Evolutionary conservation across 1,140 invertebrate species (phyloP), one percentile per base, ranked within the genome.

Genomic region (Drosophila funebris): DNA sequence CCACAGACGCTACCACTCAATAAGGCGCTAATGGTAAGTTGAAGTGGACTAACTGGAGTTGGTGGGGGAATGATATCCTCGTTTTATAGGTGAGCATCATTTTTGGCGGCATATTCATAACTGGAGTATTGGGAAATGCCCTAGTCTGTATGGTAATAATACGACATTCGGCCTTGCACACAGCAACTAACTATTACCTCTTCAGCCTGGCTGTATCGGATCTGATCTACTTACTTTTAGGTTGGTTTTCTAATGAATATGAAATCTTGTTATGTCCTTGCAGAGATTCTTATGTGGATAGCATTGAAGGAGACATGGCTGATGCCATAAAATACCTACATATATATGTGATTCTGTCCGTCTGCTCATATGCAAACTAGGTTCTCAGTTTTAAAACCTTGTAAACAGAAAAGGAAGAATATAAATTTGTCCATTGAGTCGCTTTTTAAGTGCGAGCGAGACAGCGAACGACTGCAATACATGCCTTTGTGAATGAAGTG

Each of bases 161-260:
- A 2, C 94, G 94, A 54, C 97, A 98, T 88, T 93, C 95, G 54
- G 94, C 94, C 1, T 96, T 98, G 95, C 96, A 96, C 75, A 96
- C 95, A 0, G 95, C 96, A 0, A 97, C 96, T 0, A 99, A 99
- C 89, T 98, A 97, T 87, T 99, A 99, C 91, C 93, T 99, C 70
- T 98, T 99, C 92, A 98, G 95, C 90, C 91, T 97, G 78, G 95
- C 96, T 0, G 92, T 96, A 22, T 96, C 96, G 3, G 96, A 97
- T 91, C 90, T 97, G 6, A 93, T 94, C 33, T 93, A 96, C 67
- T 91, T 96, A n/a, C 90, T 96, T 11, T 94, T 96, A 75, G 96
- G 96, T 96, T 89, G 94, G 94, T 68, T 92, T 43, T 48, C n/a
- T 22, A 2, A 62, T 14, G 20, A 8, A 20, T 4, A 62, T 14